phyloP scores from a whole-genome alignment of 2,113 vertebrate species.

The Ancistrus triradiatus region DNA sequence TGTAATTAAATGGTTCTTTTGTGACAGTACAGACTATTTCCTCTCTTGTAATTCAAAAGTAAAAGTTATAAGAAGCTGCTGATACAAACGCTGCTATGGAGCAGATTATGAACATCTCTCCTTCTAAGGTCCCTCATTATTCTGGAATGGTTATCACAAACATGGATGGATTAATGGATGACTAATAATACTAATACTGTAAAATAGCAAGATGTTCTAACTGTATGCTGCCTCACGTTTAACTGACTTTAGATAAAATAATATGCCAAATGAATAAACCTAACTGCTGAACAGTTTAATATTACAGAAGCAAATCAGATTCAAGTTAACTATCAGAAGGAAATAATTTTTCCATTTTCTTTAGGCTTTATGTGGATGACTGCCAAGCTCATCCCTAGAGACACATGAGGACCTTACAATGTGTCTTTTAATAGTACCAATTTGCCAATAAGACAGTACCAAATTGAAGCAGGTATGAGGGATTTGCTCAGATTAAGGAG shows the following conservation, averaged over 20 bases:
- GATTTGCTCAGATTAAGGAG: not conserved
- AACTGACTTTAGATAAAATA: too few species aligned
- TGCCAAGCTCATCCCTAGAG: not conserved
- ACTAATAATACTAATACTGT: too few species aligned
- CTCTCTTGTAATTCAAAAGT: slow-evolving; percentile 1
- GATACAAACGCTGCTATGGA: slow-evolving; percentile 9
- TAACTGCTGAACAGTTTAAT: too few species aligned
- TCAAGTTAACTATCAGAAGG: not conserved
- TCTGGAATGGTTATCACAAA: too few species aligned
- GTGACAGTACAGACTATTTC: not conserved
- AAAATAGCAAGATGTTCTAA: too few species aligned
- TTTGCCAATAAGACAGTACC: not conserved
- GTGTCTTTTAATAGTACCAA: slow-evolving; percentile 4
- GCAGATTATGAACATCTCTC: not conserved
- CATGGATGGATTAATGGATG: too few species aligned
- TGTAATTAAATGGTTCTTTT: slow-evolving; percentile 33
- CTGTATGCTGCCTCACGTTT: too few species aligned
- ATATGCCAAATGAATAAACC: too few species aligned
- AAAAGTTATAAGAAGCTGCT: slow-evolving; percentile 12
- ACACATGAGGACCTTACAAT: slow-evolving; percentile 7
- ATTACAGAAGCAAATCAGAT: not conserved
- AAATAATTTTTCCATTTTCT: not conserved
- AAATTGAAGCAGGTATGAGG: not conserved
- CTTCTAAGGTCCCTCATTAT: too few species aligned
- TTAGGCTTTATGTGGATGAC: not conserved